Percentiles rank a stretch among this genome's conserved stretches.
These are phyloP conservation scores for Bombus balteatus DNA, from an alignment of 1,140 invertebrate species.

Conservation along the genomic window DNA sequence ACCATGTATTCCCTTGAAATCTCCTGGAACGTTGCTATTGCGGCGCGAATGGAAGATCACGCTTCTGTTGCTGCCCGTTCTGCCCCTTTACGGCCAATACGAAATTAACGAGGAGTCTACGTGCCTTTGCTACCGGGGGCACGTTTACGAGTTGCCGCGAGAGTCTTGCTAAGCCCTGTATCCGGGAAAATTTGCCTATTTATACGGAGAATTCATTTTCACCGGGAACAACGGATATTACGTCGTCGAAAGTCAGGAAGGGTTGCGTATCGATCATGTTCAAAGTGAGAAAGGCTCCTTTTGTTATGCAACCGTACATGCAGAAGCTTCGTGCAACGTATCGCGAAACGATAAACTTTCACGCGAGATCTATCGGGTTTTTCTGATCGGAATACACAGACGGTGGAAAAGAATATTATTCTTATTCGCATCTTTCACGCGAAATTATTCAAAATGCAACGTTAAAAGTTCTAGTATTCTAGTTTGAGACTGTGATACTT, in stretches of 20 bases:
- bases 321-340: not conserved
- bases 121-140: slow-evolving; percentile 25
- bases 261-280: slow-evolving; percentile 4
- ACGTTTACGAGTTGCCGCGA: slow-evolving; percentile 18
- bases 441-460: not conserved
- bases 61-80: not conserved
- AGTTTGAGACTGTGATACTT: not conserved
- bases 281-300: not conserved
- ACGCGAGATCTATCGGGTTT: not conserved
- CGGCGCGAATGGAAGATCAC: slow-evolving; percentile 26
- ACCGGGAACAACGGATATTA: not conserved
- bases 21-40: slow-evolving; percentile 22
- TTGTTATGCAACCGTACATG: not conserved
- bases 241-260: too few species aligned
- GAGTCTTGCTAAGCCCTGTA: not conserved
- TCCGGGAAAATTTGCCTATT: slow-evolving; percentile 28
- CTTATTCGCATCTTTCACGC: not conserved
- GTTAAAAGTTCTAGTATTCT: not conserved
- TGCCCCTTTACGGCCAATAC: slow-evolving; percentile 53
- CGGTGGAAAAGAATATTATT: not conserved
- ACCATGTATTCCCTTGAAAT: slow-evolving; percentile 8
- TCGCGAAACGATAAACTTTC: not conserved
- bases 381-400: not conserved
- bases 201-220: slow-evolving; percentile 19
- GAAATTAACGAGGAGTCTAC: slow-evolving; percentile 65